Evolutionary conservation across 2,113 vertebrate genomes (phyloP).

Genomic region (Cinclus cinclus): DNA sequence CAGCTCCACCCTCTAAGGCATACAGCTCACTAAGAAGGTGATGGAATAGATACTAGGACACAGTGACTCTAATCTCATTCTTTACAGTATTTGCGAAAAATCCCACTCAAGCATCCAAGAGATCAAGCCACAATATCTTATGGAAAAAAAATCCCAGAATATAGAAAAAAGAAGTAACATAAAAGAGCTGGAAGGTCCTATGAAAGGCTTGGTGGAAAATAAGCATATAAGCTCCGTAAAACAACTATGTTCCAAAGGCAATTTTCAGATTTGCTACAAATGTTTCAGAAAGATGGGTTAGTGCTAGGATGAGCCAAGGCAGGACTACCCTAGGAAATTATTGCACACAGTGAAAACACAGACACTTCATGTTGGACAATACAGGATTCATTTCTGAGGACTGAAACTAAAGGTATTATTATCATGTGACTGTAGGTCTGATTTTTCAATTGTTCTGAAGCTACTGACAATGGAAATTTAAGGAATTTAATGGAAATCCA

Average conservation of each 20-base stretch:
- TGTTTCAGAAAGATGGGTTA: not conserved
- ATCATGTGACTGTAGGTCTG: not conserved
- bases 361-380: not conserved
- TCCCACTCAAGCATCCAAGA: not conserved
- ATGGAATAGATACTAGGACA: not conserved
- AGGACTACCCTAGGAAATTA: not conserved
- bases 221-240: not conserved
- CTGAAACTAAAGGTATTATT: not conserved
- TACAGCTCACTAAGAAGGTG: not conserved
- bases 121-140: not conserved
- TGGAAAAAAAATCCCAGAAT: not conserved
- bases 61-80: not conserved
- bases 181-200: not conserved
- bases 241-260: not conserved
- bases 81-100: not conserved
- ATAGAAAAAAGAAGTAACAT: not conserved
- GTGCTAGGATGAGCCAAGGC: not conserved
- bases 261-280: not conserved
- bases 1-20: conserved; percentile 26
- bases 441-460: not conserved
- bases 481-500: not conserved
- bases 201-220: not conserved
- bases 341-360: not conserved
- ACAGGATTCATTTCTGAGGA: not conserved
- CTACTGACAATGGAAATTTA: not conserved